A percentile compares a stretch with the other conserved stretches of the same genome.
Evolutionary conservation across 2,888 invertebrate species (phyloP).

Genomic region (Tryphoninae sp.): DNA sequence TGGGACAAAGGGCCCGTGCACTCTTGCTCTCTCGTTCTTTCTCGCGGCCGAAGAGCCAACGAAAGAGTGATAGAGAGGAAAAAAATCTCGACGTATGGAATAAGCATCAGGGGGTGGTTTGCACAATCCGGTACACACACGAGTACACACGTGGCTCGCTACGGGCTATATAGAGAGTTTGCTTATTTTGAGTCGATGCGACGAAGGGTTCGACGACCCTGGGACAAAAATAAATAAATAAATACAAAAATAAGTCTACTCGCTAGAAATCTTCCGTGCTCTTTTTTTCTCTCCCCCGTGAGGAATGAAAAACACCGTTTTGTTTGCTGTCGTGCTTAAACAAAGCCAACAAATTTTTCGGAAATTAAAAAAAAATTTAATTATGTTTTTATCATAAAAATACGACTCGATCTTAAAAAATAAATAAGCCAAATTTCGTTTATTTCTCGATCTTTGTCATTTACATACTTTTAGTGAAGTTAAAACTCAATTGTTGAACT

Average conservation of each 20-base stretch:
- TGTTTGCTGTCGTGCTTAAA: background rate
- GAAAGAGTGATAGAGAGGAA: conserved; percentile 16
- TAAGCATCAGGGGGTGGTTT: conserved; percentile 55
- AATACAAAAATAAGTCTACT: too few relatives aligned
- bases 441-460: too few relatives aligned
- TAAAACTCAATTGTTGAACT: too few relatives aligned
- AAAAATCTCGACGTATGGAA: conserved; percentile 42
- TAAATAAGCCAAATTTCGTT: too few relatives aligned
- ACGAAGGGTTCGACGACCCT: conserved; percentile 26
- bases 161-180: conserved; percentile 7
- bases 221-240: background rate
- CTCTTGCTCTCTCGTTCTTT: conserved; percentile 42
- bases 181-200: conserved; percentile 22
- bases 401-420: too few relatives aligned
- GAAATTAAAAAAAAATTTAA: too few relatives aligned
- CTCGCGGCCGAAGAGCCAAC: conserved; percentile 4
- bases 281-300: conserved; percentile 17
- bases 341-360: too few relatives aligned
- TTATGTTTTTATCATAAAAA: too few relatives aligned
- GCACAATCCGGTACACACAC: conserved; percentile 42
- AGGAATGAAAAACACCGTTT: background rate
- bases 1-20: conserved; percentile 72
- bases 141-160: background rate
- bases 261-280: background rate
- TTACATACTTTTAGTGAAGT: too few relatives aligned